These are phyloP conservation scores for Hyppa rectilinea DNA, from an alignment of 2,888 invertebrate genomes.

Conservation along the genomic window DNA sequence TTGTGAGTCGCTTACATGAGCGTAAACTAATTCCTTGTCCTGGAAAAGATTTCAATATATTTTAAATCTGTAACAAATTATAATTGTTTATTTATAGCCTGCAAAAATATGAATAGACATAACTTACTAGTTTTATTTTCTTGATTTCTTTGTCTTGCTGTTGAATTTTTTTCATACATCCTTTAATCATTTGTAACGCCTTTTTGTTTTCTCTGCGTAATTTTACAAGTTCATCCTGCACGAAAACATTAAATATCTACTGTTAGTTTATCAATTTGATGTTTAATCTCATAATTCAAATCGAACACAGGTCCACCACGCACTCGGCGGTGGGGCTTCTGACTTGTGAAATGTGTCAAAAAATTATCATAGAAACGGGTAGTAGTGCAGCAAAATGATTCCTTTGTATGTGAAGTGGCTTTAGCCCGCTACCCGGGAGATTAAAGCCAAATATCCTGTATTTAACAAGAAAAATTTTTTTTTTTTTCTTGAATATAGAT, in stretches of 20 bases:
- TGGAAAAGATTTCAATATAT: constrained; percentile 59
- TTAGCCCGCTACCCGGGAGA: too few relatives aligned
- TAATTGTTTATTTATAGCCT: background rate
- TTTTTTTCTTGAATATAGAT: background rate
- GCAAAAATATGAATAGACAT: constrained; percentile 1
- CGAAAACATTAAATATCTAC: constrained; percentile 29
- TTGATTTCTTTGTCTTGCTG: constrained; percentile 89
- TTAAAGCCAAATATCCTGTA: too few relatives aligned
- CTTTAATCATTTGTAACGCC: constrained; percentile 90
- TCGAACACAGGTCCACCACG: background rate
- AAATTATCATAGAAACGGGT: background rate
- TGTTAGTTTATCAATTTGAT: background rate
- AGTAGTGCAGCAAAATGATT: too few relatives aligned
- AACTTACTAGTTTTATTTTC: constrained; percentile 83
- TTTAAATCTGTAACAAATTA: background rate
- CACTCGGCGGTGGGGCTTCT: background rate
- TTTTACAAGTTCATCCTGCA: constrained; percentile 86
- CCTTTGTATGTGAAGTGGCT: too few relatives aligned
- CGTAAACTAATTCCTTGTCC: constrained; percentile 85
- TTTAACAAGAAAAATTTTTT: too few relatives aligned
- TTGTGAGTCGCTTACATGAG: constrained; percentile 85
- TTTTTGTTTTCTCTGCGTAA: constrained; percentile 90
- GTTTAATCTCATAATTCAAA: background rate
- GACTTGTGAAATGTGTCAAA: background rate
- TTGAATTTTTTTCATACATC: constrained; percentile 89